Conservation (phyloP, 1,140 invertebrate genomes). For the Metaphire vulgaris region DNA sequence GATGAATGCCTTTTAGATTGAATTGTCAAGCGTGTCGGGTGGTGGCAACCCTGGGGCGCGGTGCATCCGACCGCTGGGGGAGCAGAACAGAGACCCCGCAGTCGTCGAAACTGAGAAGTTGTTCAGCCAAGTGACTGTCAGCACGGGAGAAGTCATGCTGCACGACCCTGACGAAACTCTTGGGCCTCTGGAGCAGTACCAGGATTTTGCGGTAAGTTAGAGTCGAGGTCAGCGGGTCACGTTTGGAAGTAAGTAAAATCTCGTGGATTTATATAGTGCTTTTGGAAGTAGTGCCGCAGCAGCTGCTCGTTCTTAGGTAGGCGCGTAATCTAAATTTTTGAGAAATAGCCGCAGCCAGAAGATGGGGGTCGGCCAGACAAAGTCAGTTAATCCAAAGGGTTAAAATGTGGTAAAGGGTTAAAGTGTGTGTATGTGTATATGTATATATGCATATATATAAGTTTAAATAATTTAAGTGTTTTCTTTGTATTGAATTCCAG, state of each 20-base stretch:
- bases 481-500: slow-evolving; percentile 9
- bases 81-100: not conserved
- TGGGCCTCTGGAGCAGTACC: slow-evolving; percentile 8
- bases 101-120: not conserved
- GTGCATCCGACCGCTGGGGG: not conserved
- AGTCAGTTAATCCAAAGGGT: not conserved
- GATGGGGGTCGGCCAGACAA: too few species aligned
- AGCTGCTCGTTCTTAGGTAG: not conserved
- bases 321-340: not conserved
- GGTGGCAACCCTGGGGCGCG: too few species aligned
- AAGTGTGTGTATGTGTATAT: not conserved
- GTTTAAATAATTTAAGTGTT: not conserved
- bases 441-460: not conserved
- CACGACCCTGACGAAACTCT: slow-evolving; percentile 7
- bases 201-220: slow-evolving; percentile 5
- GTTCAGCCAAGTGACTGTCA: not conserved
- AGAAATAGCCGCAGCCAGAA: not conserved
- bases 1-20: too few species aligned
- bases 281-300: too few species aligned
- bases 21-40: too few species aligned
- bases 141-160: slow-evolving; percentile 1
- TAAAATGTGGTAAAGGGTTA: not conserved
- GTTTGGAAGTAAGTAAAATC: too few species aligned
- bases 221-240: not conserved
- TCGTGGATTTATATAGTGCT: too few species aligned